Conservation (phyloP, 2,797 vertebrate species). For the Argentina silus region DNA sequence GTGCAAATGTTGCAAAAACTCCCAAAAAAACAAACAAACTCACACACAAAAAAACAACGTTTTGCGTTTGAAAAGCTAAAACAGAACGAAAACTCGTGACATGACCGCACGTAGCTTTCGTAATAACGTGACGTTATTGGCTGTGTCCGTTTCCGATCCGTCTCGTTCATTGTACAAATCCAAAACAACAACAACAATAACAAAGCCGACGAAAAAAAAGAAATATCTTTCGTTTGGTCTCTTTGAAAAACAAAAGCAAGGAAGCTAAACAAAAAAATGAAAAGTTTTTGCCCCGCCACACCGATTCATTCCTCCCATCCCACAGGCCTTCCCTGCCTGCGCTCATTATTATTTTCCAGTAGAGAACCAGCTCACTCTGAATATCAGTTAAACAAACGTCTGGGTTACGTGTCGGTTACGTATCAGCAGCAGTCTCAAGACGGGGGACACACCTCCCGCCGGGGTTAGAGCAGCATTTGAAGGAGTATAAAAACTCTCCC, state of each 20-base stretch:
- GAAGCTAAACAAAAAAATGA: slow-evolving; percentile 50
- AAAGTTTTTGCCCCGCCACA: slow-evolving; percentile 51
- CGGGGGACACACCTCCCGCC: slow-evolving; percentile 81
- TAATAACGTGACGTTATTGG: too few species aligned
- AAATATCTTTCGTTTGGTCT: slow-evolving; percentile 31
- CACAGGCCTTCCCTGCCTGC: slow-evolving; percentile 76
- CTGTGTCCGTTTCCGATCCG: neutral
- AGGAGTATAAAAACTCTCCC: slow-evolving; percentile 90
- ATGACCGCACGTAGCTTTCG: too few species aligned
- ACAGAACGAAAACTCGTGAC: too few species aligned
- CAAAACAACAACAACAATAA: neutral
- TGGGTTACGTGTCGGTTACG: slow-evolving; percentile 68
- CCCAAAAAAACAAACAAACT: slow-evolving; percentile 31
- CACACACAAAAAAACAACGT: slow-evolving; percentile 8
- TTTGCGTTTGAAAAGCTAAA: too few species aligned
- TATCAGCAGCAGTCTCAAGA: slow-evolving; percentile 93
- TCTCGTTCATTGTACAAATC: slow-evolving; percentile 17
- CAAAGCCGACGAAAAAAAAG: slow-evolving; percentile 59
- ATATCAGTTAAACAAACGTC: slow-evolving; percentile 81
- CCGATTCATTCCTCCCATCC: slow-evolving; percentile 59
- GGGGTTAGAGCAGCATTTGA: slow-evolving; percentile 95
- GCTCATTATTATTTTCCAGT: slow-evolving; percentile 90
- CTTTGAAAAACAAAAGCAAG: slow-evolving; percentile 54
- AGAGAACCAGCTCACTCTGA: slow-evolving; percentile 98
- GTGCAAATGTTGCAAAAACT: slow-evolving; percentile 81